These are phyloP conservation scores for Tragopan temminckii DNA, from an alignment of 2,797 vertebrate genomes.

Conservation along the genomic window DNA sequence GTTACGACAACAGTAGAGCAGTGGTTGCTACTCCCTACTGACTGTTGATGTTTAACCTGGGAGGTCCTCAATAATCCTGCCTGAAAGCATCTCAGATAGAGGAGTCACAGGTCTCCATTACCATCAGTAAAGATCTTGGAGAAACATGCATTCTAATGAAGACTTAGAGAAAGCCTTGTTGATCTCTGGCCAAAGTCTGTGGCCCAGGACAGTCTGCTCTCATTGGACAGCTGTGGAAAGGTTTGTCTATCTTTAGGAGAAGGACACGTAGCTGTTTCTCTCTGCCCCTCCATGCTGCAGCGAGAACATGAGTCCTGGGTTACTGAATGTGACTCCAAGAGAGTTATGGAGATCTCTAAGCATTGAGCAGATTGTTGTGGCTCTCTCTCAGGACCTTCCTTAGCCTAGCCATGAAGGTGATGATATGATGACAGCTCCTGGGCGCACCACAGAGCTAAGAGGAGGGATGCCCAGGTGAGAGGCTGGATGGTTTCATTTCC, in stretches of 20 bases:
- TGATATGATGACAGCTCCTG: background rate
- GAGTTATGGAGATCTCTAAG: background rate
- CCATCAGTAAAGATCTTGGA: background rate
- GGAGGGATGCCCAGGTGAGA: background rate
- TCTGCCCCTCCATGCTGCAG: background rate
- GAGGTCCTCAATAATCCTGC: background rate
- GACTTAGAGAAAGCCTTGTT: background rate
- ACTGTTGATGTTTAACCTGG: fast-evolving
- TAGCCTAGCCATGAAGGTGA: background rate
- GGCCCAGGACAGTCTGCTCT: fast-evolving
- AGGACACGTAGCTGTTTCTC: background rate
- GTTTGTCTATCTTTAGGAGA: background rate
- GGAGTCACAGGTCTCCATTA: background rate
- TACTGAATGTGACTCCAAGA: background rate
- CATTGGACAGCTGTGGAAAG: background rate
- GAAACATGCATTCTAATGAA: background rate
- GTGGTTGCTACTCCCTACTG: background rate
- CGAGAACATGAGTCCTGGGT: fast-evolving
- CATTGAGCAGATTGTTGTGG: background rate
- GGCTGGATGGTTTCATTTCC: background rate
- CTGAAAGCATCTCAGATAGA: background rate
- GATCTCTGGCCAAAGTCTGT: background rate
- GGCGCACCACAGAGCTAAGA: background rate
- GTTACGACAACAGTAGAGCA: background rate
- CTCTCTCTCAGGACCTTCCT: background rate